These are phyloP conservation scores for Esox masquinongy DNA, from an alignment of 2,797 vertebrate species.

Conservation along the genomic window DNA sequence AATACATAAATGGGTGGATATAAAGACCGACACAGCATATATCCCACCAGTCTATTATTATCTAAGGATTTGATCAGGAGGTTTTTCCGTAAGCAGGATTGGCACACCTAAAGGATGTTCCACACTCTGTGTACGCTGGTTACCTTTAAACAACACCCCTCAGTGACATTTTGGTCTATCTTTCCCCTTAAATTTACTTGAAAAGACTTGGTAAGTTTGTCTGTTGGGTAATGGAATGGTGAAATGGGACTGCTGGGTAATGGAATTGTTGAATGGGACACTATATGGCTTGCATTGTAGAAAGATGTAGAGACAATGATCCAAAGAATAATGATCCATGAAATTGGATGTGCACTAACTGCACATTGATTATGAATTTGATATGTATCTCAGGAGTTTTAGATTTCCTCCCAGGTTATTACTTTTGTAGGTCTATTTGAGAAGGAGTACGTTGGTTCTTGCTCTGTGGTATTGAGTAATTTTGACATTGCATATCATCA, in stretches of 20 bases:
- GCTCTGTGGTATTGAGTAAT: too few species aligned
- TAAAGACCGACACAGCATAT: not conserved
- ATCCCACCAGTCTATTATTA: constrained; percentile 31
- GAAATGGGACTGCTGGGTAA: not conserved
- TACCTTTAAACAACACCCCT: constrained; percentile 29
- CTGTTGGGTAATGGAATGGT: not conserved
- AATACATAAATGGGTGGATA: not conserved
- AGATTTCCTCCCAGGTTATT: too few species aligned
- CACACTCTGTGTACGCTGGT: constrained; percentile 40
- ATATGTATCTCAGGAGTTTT: too few species aligned
- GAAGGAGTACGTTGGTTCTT: too few species aligned
- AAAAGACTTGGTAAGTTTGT: not conserved
- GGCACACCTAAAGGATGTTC: constrained; percentile 24
- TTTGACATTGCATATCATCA: too few species aligned
- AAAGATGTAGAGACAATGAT: not conserved
- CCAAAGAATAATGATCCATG: not conserved
- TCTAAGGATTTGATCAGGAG: constrained; percentile 22
- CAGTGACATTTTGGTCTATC: constrained; percentile 26
- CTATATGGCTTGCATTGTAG: not conserved
- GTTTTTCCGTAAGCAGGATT: constrained; percentile 24
- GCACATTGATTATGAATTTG: too few species aligned
- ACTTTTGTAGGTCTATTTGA: too few species aligned
- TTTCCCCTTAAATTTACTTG: not conserved
- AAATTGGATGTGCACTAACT: too few species aligned
- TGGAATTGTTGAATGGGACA: not conserved